Conservation (phyloP, 2,113 vertebrate genomes). For the Mastomys natalensis region DNA sequence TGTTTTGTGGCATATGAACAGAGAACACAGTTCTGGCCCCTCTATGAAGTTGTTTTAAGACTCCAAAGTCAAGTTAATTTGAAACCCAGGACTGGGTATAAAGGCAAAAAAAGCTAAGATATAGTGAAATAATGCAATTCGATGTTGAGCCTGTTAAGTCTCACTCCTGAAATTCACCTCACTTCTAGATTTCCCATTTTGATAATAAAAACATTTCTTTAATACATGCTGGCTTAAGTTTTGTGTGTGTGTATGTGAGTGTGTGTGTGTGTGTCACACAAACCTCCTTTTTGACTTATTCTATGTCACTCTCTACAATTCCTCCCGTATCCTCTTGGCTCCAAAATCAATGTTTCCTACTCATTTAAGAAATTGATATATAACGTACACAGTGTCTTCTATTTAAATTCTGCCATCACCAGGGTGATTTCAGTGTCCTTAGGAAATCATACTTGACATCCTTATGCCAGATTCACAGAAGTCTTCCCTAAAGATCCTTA, state of each 20-base stretch:
- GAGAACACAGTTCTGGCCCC: neutral
- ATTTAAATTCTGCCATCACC: neutral
- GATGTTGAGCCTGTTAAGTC: neutral
- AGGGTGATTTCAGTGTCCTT: neutral
- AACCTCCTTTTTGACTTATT: neutral
- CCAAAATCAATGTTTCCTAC: neutral
- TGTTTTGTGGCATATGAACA: neutral
- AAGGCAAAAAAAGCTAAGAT: slow-evolving; percentile 9
- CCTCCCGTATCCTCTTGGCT: neutral
- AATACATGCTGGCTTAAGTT: neutral
- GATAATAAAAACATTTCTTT: slow-evolving; percentile 24
- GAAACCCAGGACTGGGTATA: neutral
- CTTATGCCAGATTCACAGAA: neutral
- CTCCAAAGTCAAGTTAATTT: neutral
- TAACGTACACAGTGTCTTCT: neutral
- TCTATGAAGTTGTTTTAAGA: neutral
- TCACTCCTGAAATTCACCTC: neutral
- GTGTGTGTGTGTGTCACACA: neutral
- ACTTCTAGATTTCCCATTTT: neutral
- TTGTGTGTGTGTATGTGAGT: neutral
- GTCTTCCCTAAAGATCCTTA: neutral
- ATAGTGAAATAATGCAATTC: neutral
- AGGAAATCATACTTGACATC: neutral
- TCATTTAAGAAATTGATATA: neutral
- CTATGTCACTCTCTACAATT: neutral